Conservation (phyloP, 2,888 invertebrate genomes). For the Syrista parreyssii region DNA sequence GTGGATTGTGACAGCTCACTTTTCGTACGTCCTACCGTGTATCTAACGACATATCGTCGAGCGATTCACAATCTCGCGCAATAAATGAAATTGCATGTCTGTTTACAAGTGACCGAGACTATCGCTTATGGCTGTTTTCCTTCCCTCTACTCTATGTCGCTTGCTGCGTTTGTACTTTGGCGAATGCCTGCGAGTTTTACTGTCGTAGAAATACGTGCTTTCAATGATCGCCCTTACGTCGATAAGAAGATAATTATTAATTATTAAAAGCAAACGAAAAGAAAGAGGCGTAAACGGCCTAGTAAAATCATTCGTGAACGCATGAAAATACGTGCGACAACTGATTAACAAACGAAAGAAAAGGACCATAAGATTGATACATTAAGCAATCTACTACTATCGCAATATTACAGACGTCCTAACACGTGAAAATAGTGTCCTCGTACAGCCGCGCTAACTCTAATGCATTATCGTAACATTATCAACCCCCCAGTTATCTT, state of each 20-base stretch:
- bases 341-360: not conserved
- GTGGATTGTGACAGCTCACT: not conserved
- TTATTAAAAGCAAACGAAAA: not conserved
- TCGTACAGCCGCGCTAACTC: not conserved
- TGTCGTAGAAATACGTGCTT: not conserved
- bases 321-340: not conserved
- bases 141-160: not conserved
- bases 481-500: not conserved
- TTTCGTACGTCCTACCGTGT: constrained; percentile 1
- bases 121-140: not conserved
- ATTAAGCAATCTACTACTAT: not conserved
- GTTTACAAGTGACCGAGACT: not conserved
- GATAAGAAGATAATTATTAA: not conserved
- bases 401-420: not conserved
- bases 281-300: not conserved
- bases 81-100: not conserved
- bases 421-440: not conserved
- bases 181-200: not conserved
- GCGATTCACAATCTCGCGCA: not conserved
- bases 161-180: constrained; percentile 11
- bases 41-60: not conserved
- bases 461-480: not conserved
- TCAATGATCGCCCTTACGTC: not conserved
- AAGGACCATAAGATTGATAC: not conserved
- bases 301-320: not conserved